These are phyloP conservation scores for Catagonus wagneri DNA, from an alignment of 2,113 vertebrate genomes.

Conservation along the genomic window DNA sequence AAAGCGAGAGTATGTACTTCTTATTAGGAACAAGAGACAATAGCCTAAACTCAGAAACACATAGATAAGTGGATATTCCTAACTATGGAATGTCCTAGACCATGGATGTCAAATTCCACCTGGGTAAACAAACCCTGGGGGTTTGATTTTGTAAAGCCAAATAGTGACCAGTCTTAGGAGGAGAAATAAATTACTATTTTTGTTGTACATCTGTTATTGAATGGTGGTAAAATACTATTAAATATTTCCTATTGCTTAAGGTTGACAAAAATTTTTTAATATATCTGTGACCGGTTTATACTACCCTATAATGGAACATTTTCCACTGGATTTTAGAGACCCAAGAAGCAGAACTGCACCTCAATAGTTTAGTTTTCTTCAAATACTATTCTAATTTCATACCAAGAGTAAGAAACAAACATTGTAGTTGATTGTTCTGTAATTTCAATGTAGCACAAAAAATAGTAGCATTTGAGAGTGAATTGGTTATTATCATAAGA, in stretches of 20 bases:
- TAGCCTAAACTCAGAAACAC: not conserved
- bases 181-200: not conserved
- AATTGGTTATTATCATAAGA: not conserved
- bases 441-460: not conserved
- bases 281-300: not conserved
- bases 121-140: not conserved
- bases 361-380: not conserved
- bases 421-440: not conserved
- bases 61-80: not conserved
- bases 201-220: not conserved
- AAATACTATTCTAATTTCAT: not conserved
- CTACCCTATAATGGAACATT: not conserved
- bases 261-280: not conserved
- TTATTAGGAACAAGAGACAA: not conserved
- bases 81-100: not conserved
- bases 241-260: not conserved
- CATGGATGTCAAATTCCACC: not conserved
- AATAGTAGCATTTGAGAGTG: not conserved
- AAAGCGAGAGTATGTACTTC: not conserved
- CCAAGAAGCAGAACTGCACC: not conserved
- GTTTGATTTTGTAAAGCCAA: not conserved
- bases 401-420: not conserved
- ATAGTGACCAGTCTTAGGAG: not conserved
- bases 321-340: not conserved
- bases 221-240: not conserved